A percentile compares a stretch with the other conserved stretches of the same genome.
phyloP scores from a whole-genome alignment of 2,113 vertebrate species.

The Nyctereutes procyonoides region DNA sequence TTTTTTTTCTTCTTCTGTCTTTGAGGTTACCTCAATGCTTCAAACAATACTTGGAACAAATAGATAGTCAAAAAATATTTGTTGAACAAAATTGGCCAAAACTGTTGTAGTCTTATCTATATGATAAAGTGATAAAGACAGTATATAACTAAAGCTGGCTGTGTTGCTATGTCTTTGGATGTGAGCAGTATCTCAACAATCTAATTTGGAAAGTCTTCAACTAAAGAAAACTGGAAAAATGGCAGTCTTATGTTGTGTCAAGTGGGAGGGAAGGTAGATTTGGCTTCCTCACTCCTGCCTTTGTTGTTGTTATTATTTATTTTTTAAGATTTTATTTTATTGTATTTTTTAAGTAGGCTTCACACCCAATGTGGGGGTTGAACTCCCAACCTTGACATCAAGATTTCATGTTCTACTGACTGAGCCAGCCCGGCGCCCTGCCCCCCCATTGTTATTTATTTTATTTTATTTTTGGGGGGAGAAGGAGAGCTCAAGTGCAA shows the following conservation, averaged over 20 bases:
- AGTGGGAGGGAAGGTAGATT: neutral
- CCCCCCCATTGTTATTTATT: neutral
- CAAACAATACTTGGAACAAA: conserved; percentile 30
- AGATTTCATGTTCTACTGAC: neutral
- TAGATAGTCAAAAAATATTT: conserved; percentile 37
- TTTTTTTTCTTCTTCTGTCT: neutral
- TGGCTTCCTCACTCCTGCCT: neutral
- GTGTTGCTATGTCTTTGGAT: conserved; percentile 35
- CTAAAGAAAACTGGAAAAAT: conserved; percentile 55
- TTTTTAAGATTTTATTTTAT: neutral
- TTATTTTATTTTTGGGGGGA: neutral
- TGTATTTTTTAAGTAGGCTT: neutral
- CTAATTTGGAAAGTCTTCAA: conserved; percentile 34
- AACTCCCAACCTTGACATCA: neutral
- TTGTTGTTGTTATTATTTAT: neutral
- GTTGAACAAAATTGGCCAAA: conserved; percentile 47
- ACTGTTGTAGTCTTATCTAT: neutral
- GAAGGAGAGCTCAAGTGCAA: neutral
- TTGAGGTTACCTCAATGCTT: neutral
- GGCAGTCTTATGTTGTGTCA: neutral
- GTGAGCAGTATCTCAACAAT: conserved; percentile 16
- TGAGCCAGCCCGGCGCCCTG: neutral
- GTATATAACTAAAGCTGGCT: neutral
- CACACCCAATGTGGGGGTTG: neutral
- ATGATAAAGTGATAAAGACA: conserved; percentile 18